Conservation (phyloP, 2,797 vertebrate species). For the Clarias platycephalus region DNA sequence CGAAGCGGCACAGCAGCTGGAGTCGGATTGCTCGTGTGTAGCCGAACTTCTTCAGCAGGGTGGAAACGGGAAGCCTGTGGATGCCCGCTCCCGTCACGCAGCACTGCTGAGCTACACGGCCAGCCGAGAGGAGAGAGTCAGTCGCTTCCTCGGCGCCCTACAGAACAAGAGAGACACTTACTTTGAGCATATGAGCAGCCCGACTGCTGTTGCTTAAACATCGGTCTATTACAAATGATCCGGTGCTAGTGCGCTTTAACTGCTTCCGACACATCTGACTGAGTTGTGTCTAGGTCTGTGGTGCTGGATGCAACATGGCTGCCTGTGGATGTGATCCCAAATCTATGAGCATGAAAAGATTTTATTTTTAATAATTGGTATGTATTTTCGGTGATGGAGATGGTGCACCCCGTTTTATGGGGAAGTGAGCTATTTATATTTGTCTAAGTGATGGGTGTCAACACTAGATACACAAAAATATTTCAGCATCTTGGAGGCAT, state of each 20-base stretch:
- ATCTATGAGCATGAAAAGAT: neutral
- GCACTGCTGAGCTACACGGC: conserved; percentile 77
- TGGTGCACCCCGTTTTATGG: conserved; percentile 77
- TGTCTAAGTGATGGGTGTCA: conserved; percentile 50
- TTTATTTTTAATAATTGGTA: conserved; percentile 58
- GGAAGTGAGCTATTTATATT: conserved; percentile 72
- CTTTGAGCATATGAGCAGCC: conserved; percentile 67
- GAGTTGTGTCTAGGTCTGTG: neutral
- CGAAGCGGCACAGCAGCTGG: conserved; percentile 80
- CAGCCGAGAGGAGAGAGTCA: conserved; percentile 83
- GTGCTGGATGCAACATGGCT: conserved; percentile 17
- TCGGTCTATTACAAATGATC: neutral
- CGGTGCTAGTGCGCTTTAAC: neutral
- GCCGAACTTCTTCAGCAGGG: conserved; percentile 80
- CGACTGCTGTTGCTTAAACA: conserved; percentile 58
- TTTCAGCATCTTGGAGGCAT: neutral
- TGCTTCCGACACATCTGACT: neutral
- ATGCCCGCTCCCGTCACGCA: conserved; percentile 74
- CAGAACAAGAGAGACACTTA: conserved; percentile 85
- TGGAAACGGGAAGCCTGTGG: conserved; percentile 72
- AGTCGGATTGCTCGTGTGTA: conserved; percentile 83
- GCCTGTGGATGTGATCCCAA: neutral
- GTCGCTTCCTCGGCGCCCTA: conserved; percentile 83
- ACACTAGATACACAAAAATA: neutral
- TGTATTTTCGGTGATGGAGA: conserved; percentile 52